A percentile compares a stretch with the other conserved stretches of the same genome.
These are phyloP conservation scores for Salminus brasiliensis DNA, from an alignment of 2,113 vertebrate genomes.

Conservation along the genomic window DNA sequence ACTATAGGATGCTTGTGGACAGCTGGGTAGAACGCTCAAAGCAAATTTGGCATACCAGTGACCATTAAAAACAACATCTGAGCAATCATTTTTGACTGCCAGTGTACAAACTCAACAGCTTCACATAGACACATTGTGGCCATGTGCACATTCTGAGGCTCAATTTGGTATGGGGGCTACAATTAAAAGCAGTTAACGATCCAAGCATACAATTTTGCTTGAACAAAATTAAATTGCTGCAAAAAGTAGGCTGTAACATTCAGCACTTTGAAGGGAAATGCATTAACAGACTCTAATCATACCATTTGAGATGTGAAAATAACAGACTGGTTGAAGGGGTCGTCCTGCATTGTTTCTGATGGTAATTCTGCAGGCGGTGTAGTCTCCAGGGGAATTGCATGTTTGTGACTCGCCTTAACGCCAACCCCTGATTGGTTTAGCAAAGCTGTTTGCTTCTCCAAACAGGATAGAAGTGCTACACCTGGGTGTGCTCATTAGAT, in stretches of 20 bases:
- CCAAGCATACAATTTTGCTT: too few species aligned
- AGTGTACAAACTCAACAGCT: too few species aligned
- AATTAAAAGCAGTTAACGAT: background rate
- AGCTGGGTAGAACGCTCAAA: too few species aligned
- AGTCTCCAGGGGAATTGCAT: slow-evolving; percentile 43
- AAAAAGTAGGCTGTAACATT: background rate
- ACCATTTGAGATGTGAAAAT: background rate
- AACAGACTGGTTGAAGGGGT: background rate
- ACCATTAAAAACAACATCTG: too few species aligned
- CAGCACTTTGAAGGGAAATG: background rate
- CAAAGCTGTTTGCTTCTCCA: background rate
- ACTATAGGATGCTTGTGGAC: too few species aligned
- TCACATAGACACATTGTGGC: too few species aligned
- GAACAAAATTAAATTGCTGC: too few species aligned
- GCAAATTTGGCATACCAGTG: too few species aligned
- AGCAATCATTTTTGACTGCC: too few species aligned
- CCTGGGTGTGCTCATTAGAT: background rate
- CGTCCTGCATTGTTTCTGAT: slow-evolving; percentile 8
- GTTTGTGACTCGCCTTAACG: slow-evolving; percentile 4
- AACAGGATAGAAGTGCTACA: background rate
- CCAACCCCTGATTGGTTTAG: slow-evolving; percentile 17
- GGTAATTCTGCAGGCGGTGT: slow-evolving; percentile 5
- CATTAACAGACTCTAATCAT: background rate
- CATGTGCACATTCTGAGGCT: too few species aligned
- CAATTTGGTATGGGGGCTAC: background rate